A percentile compares a stretch with the other conserved stretches of the same genome.
Evolutionary conservation across 1,140 invertebrate species (phyloP).

Genomic region (Drosophila asahinai): DNA sequence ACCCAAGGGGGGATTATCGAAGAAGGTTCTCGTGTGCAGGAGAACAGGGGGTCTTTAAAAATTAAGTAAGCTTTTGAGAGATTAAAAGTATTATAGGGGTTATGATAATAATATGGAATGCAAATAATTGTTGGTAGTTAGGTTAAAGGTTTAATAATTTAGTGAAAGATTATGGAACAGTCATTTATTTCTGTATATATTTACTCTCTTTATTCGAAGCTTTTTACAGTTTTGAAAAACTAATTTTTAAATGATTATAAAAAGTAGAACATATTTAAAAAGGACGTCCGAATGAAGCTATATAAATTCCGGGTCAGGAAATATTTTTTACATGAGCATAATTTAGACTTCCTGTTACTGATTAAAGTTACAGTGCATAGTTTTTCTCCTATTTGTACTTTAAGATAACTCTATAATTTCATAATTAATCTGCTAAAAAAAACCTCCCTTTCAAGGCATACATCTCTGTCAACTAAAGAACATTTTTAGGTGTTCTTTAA

Average conservation of each 20-base stretch:
- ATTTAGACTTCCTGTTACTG: too few relatives aligned
- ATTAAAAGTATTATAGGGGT: neutral
- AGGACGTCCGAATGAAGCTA: too few relatives aligned
- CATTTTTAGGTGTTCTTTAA: neutral
- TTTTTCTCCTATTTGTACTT: neutral
- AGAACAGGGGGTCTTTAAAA: neutral
- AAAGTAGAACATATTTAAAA: too few relatives aligned
- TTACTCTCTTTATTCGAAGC: too few relatives aligned
- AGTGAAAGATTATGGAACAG: neutral
- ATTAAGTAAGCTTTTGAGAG: too few relatives aligned
- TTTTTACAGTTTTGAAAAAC: too few relatives aligned
- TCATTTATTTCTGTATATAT: too few relatives aligned
- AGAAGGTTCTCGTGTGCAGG: conserved; percentile 12
- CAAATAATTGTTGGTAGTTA: neutral
- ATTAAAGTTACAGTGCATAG: too few relatives aligned
- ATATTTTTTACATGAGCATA: too few relatives aligned
- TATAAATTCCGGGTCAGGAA: too few relatives aligned
- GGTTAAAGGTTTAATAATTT: neutral
- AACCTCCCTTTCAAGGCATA: neutral
- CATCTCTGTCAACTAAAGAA: conserved; percentile 6
- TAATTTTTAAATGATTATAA: too few relatives aligned
- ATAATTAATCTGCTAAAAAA: neutral
- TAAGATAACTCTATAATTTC: neutral
- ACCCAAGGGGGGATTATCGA: conserved; percentile 12
- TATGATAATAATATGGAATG: neutral